Evolutionary conservation across 2,113 vertebrate species (phyloP).

Genomic region (Phalacrocorax aristotelis): DNA sequence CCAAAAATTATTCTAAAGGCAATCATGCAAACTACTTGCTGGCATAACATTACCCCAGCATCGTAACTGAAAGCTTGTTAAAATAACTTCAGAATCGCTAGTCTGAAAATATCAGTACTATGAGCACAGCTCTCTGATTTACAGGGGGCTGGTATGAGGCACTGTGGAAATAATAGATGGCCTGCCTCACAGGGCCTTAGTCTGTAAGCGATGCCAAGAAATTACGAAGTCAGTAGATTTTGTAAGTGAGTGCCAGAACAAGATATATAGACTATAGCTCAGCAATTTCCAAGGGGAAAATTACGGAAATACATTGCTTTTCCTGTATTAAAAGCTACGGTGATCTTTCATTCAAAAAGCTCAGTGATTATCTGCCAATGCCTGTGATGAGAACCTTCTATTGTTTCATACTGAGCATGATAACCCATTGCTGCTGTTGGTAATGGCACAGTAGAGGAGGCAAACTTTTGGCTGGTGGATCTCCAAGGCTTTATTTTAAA

Average conservation of each 20-base stretch:
- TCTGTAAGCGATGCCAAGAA: background rate
- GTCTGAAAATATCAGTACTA: background rate
- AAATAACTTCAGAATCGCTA: background rate
- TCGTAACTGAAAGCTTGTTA: background rate
- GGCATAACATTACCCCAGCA: background rate
- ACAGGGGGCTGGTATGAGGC: background rate
- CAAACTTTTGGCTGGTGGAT: background rate
- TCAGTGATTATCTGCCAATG: background rate
- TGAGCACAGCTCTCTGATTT: background rate
- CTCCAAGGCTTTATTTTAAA: background rate
- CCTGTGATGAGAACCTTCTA: background rate
- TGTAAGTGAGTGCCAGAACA: background rate
- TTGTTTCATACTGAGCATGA: background rate
- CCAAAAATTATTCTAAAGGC: background rate
- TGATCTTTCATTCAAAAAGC: background rate
- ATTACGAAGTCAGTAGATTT: background rate
- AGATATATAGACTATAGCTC: background rate
- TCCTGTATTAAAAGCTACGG: background rate
- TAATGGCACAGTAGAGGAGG: background rate
- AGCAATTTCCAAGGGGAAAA: background rate
- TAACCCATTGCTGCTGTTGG: background rate
- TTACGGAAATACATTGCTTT: background rate
- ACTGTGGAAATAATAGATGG: background rate
- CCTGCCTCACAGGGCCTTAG: background rate
- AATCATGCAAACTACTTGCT: background rate